Evolutionary conservation across 30 jellyfish, hydroid and myxozoan species (phyloP), one percentile per base, ranked within the genome.

Genomic region (Calvadosia cruxmelitensis): DNA sequence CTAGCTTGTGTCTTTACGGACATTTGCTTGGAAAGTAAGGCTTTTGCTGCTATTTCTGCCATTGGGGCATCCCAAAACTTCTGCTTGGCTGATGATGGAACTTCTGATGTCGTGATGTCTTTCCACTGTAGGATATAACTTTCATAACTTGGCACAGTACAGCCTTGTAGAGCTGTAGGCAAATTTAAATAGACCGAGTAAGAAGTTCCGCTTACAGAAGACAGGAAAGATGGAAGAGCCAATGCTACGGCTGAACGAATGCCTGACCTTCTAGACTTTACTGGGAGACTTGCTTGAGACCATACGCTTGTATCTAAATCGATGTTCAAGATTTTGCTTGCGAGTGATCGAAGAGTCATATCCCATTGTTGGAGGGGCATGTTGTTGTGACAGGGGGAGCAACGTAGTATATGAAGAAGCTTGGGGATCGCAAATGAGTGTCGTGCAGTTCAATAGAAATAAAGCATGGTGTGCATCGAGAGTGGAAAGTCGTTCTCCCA

Each of bases 331-430:
- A 42, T 5, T 20, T 42, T 42, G 57, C 57, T 5, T 20, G 20
- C 10, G 57, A 20, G 20, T 5, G 57, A 42, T 42, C 20, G 57
- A 5, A 42, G 10, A 42, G n/a, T 42, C 10, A 5, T 42, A 20
- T 42, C 57, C 57, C 57, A 42, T 20, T 42, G 15, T 42, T 5
- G 15, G 15, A 42, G 57, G 10, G 20, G 57, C 20, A 20, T 10
- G 20, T 42, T 10, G 57, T 42, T 42, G 57, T 42, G 57, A 42
- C 57, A 42, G 57, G 57, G 57, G 20, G 57, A 42, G 57, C 57
- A 5, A 10, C 57, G 57, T 42, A 42, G 20, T 10, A 42, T 10
- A 42, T 42, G 57, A 42, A 42, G 57, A 10, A 5, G 10, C 20
- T 5, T 42, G 10, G 57, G 57, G 57, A 42, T 42, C 10, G 15